Evolutionary conservation across 2,888 invertebrate species (phyloP), one percentile per base, ranked within the genome.

Genomic region (Spatulosminthurus flaviceps): DNA sequence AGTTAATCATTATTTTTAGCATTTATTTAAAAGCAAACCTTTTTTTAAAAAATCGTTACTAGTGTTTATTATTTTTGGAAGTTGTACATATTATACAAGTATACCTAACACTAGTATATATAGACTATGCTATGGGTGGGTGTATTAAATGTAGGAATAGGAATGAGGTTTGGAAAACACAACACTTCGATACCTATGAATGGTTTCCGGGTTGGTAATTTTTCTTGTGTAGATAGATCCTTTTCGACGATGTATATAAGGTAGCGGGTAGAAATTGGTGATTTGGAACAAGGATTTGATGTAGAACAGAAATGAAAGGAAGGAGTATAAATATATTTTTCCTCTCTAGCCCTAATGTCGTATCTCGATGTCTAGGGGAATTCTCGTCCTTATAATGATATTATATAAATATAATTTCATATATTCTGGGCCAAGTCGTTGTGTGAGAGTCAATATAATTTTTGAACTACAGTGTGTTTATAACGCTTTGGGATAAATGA

Each of bases 221-320:
- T 1, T 9, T 64, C 4, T 9, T 64, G 26, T 21, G 21, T 4
- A 24, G n/a, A n/a, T n/a, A n/a, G n/a, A n/a, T n/a, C n/a, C n/a
- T n/a, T n/a, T n/a, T n/a, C n/a, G n/a, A n/a, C n/a, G n/a, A n/a
- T n/a, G n/a, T n/a, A n/a, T n/a, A n/a, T n/a, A n/a, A n/a, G n/a
- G n/a, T n/a, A n/a, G n/a, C n/a, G n/a, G n/a, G n/a, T 24, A 16
- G 22, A 64, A 64, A 64, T 24, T 64, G 64, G 74, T 73, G 73
- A 66, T 64, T 64, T 64, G 66, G 75, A 75, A 76, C 76, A 76
- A 66, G 76, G 66, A 42, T 76, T 67, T 76, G 67, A 76, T 76
- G 66, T 76, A 75, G 75, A 66, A 26, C 24, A 67, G 76, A 67
- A 67, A 22, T 76, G 67, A 67, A 42, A 19, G 67, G 43, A 67